Conservation (phyloP, 1,140 invertebrate genomes). For the Plectus sambesii region DNA sequence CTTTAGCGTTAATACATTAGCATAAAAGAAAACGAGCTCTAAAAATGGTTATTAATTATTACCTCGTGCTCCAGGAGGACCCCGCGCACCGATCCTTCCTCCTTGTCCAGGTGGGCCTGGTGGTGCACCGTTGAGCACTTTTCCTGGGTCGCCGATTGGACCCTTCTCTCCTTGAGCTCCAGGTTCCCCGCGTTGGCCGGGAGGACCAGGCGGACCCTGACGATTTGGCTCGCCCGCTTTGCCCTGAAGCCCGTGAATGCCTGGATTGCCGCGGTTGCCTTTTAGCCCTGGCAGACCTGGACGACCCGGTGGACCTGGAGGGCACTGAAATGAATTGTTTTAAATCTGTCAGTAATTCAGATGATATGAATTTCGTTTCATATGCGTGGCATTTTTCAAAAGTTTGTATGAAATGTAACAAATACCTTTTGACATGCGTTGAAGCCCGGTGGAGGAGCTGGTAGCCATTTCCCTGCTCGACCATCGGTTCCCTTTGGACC, state of each 20-base stretch:
- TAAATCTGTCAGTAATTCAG: background rate
- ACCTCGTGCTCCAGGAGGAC: conserved; percentile 1
- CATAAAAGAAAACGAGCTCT: no score
- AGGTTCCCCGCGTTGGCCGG: conserved; percentile 5
- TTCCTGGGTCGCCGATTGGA: conserved; percentile 4
- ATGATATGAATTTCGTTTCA: background rate
- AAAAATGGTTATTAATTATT: conserved; percentile 5
- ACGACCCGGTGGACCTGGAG: background rate
- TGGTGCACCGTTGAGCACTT: conserved; percentile 14
- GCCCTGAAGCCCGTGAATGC: conserved; percentile 3
- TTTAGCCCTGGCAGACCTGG: conserved; percentile 9
- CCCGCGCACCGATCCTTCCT: conserved; percentile 6
- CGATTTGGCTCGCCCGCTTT: conserved; percentile 1
- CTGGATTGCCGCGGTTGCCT: conserved; percentile 6
- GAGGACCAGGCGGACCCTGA: conserved; percentile 5
- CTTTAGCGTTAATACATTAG: no score
- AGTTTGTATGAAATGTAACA: background rate
- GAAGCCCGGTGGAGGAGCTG: conserved; percentile 1
- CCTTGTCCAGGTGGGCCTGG: conserved; percentile 10
- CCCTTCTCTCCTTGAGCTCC: conserved; percentile 2
- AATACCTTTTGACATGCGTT: conserved; percentile 5
- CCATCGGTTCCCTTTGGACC: conserved; percentile 1
- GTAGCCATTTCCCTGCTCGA: conserved; percentile 5
- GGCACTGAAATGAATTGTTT: no score
- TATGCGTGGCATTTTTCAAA: background rate